Percentiles rank a stretch among this genome's conserved stretches.
These are phyloP conservation scores for Perdita meconis DNA, from an alignment of 2,888 invertebrate species.

Conservation along the genomic window DNA sequence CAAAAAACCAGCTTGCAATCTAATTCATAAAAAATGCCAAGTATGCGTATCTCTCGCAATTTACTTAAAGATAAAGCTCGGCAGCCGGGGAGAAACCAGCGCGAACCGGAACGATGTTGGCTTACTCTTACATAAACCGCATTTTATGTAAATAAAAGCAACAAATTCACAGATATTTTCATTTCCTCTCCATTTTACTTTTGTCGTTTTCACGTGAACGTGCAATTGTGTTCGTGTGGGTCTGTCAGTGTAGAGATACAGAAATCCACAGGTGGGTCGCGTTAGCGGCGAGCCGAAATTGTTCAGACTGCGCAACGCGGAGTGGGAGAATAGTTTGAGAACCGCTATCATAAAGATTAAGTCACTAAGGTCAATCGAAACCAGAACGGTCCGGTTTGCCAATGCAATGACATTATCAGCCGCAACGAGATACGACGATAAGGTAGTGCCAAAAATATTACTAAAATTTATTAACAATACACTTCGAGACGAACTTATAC, in stretches of 20 bases:
- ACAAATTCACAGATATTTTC: background rate
- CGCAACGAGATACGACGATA: constrained; percentile 31
- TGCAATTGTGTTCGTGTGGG: background rate
- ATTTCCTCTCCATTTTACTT: background rate
- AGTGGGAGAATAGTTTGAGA: constrained; percentile 60
- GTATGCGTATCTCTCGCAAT: constrained; percentile 9
- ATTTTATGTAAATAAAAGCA: constrained; percentile 18
- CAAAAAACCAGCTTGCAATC: background rate
- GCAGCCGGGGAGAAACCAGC: constrained; percentile 33
- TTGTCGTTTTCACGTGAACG: background rate
- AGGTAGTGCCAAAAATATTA: constrained; percentile 28
- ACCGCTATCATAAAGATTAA: constrained; percentile 67
- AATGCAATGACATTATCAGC: constrained; percentile 49
- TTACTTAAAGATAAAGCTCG: constrained; percentile 27
- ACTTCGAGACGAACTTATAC: background rate
- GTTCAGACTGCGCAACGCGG: background rate
- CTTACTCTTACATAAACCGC: constrained; percentile 36
- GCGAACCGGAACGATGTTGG: constrained; percentile 41
- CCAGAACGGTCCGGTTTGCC: constrained; percentile 64
- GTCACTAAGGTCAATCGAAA: constrained; percentile 71
- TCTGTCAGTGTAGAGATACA: too few species aligned
- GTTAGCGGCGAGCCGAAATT: background rate
- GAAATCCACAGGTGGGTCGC: background rate
- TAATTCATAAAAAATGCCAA: background rate
- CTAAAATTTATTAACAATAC: constrained; percentile 22